phyloP scores from a whole-genome alignment of 2,113 vertebrate genomes.

The Gopherus evgoodei region DNA sequence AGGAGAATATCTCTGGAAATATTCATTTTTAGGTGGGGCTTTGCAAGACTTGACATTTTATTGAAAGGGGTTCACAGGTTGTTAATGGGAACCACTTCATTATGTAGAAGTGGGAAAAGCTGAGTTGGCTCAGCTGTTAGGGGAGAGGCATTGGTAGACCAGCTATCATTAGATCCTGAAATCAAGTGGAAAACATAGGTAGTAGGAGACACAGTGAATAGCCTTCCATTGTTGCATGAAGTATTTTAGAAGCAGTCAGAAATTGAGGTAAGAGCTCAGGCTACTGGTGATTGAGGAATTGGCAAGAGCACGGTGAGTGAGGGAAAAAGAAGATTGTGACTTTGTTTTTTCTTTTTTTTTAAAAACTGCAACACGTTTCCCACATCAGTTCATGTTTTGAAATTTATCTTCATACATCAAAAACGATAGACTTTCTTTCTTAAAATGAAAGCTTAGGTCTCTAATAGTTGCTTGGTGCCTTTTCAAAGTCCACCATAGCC shows the following conservation, averaged over 20 bases:
- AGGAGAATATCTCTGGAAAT: no score
- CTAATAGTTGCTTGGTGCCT: no score
- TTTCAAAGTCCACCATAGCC: neutral
- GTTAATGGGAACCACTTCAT: no score
- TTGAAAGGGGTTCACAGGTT: no score
- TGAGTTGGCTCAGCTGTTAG: neutral
- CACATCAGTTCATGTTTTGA: neutral
- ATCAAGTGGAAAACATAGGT: neutral
- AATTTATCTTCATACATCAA: no score
- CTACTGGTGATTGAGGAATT: neutral
- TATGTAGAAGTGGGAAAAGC: neutral
- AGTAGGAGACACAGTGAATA: neutral
- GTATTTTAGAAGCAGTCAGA: neutral
- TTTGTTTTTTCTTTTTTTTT: neutral
- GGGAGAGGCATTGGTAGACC: neutral
- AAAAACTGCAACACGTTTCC: neutral
- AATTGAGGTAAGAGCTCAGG: neutral
- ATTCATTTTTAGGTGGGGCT: no score
- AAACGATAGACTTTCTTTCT: no score
- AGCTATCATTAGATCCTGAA: neutral
- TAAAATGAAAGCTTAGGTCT: no score
- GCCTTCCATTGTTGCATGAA: neutral
- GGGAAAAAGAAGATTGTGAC: neutral
- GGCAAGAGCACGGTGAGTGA: neutral
- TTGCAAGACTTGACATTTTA: no score